Base-by-base conservation (phyloP, 2,888 invertebrate species). In the Orgyia antiqua region DNA sequence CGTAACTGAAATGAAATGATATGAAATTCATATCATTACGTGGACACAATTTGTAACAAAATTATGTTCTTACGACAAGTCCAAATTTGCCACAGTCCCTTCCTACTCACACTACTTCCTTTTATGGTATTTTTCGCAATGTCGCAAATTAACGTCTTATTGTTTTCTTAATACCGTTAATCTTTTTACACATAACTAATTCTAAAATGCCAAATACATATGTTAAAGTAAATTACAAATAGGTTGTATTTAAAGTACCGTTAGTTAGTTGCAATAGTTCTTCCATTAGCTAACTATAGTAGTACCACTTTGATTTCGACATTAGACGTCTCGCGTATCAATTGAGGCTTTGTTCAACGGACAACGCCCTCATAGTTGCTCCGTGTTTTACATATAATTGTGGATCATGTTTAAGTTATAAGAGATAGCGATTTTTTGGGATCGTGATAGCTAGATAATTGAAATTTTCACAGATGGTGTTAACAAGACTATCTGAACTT, bases 341-440 rank as follows among this genome's bases (percentile, higher is more conserved):
- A 80, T 79, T 66, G 76, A 61, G 62, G 62, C 83, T 77, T 83
- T 83, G 83, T 84, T 73, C 61, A 37, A 53, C 70, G 80, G 80
- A 60, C 82, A 76, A 72, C 76, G 82, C 73, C 69, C 78, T 65
- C 64, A 32, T 36, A 33, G 52, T 47, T 57, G 56, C 61, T 61
- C 58, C 44, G 58, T 58, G 57, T 68, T 71, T 69, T 67, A 71
- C 68, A 66, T 71, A 61, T 62, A 59, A 62, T 43, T 47, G 42
- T 29, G 4, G 43, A n/a, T 8, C 9, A 67, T 67, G 59, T 42
- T 27, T 10, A 32, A 37, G 43, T 39, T 23, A 43, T 10, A 15
- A 43, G 58, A 60, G 60, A 27, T 39, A 20, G 20, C 20, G 20
- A 20, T n/a, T n/a, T 20, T n/a, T n/a, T n/a, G n/a, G n/a, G n/a